Conservation (phyloP, 2,888 invertebrate genomes). For the Phengaris arion region DNA sequence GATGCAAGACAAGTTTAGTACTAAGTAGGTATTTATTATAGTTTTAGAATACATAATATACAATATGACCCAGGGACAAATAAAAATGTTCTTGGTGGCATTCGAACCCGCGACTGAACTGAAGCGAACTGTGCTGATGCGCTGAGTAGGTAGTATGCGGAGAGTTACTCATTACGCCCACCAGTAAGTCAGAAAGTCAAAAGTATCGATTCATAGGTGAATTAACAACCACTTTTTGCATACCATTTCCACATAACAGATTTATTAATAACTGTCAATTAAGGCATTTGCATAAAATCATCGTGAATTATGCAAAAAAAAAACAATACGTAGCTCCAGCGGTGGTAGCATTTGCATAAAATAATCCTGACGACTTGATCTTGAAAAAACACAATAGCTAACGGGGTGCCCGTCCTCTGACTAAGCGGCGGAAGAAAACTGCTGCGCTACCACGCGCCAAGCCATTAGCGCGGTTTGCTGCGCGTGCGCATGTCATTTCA, state of each 20-base stretch:
- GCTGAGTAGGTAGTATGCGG: no score
- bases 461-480: conserved; percentile 62
- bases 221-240: not conserved
- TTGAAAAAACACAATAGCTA: conserved; percentile 1
- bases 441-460: conserved; percentile 51
- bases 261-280: not conserved
- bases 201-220: no score
- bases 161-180: no score
- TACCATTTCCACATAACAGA: not conserved
- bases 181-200: no score
- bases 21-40: no score
- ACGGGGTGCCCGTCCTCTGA: conserved; percentile 19
- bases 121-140: no score
- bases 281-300: not conserved
- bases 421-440: conserved; percentile 66
- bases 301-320: not conserved
- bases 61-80: no score
- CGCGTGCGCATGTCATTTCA: conserved; percentile 58
- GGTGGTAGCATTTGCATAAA: not conserved
- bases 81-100: no score
- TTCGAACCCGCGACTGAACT: no score
- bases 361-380: not conserved
- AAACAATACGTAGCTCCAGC: not conserved
- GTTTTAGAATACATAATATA: no score
- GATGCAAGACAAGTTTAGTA: no score